Percentiles rank a stretch among this genome's conserved stretches.
Evolutionary conservation across 2,113 vertebrate genomes (phyloP).

Genomic region (Nycticorax nycticorax): DNA sequence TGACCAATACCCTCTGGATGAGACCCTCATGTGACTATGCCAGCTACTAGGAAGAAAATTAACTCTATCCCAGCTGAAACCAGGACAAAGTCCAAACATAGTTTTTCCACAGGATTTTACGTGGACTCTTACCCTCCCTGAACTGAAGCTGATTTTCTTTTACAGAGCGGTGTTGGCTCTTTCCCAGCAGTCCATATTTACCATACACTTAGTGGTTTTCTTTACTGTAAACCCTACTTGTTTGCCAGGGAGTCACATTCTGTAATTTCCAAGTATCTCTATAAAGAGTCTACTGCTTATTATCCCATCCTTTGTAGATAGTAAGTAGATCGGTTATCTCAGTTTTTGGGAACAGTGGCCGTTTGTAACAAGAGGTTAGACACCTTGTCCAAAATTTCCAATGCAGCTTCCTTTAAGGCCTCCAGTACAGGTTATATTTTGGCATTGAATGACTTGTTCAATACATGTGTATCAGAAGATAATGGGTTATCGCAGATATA

Average conservation of each 20-base stretch:
- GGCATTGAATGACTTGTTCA: neutral
- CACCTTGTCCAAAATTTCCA: neutral
- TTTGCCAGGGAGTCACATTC: neutral
- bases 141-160: neutral
- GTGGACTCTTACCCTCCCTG: neutral
- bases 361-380: neutral
- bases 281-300: neutral
- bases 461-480: neutral
- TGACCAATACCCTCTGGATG: no score
- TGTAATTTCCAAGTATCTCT: neutral
- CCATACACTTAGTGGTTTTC: neutral
- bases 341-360: neutral
- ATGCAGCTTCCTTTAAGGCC: neutral
- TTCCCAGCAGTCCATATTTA: neutral
- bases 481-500: neutral
- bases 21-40: no score
- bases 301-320: neutral
- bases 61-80: no score
- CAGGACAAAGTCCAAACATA: neutral
- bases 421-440: neutral
- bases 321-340: neutral
- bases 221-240: neutral
- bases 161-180: fast-evolving
- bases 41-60: no score
- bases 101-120: neutral